Conservation (phyloP, 1,140 invertebrate species). For the Papilio helenus region DNA sequence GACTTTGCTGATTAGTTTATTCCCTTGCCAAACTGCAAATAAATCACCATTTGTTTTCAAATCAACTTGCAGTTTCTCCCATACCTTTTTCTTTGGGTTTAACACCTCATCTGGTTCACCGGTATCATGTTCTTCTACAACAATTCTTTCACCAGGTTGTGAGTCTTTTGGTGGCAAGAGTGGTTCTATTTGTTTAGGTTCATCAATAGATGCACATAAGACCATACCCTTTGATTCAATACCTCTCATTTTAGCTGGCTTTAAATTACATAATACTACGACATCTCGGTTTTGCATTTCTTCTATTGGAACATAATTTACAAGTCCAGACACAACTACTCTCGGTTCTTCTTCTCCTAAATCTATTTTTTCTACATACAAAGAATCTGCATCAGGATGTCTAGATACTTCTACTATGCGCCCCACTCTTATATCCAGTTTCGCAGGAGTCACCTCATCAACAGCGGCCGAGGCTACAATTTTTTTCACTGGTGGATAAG, state of each 20-base stretch:
- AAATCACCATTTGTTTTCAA: constrained; percentile 90
- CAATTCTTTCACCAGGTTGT: constrained; percentile 91
- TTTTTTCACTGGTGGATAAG: constrained; percentile 88
- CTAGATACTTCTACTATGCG: constrained; percentile 94
- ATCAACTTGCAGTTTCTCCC: constrained; percentile 95
- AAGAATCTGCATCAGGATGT: constrained; percentile 97
- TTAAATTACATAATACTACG: constrained; percentile 96
- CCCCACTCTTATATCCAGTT: constrained; percentile 96
- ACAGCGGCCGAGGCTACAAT: constrained; percentile 59
- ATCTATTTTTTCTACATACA: constrained; percentile 97
- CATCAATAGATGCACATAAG: constrained; percentile 93
- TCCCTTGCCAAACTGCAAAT: constrained; percentile 92
- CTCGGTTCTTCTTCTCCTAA: constrained; percentile 88
- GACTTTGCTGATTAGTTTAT: constrained; percentile 87
- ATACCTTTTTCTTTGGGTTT: constrained; percentile 99
- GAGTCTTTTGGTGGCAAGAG: constrained; percentile 89
- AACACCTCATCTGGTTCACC: constrained; percentile 92
- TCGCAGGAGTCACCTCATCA: constrained; percentile 88
- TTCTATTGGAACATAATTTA: constrained; percentile 94
- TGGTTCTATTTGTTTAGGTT: constrained; percentile 92
- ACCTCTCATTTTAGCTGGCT: constrained; percentile 96
- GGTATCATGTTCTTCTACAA: constrained; percentile 91
- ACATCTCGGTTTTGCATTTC: constrained; percentile 94
- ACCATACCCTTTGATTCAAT: constrained; percentile 95
- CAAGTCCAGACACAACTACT: constrained; percentile 88